Conservation (phyloP, 2,888 invertebrate species). For the Cheiracanthium punctorium region DNA sequence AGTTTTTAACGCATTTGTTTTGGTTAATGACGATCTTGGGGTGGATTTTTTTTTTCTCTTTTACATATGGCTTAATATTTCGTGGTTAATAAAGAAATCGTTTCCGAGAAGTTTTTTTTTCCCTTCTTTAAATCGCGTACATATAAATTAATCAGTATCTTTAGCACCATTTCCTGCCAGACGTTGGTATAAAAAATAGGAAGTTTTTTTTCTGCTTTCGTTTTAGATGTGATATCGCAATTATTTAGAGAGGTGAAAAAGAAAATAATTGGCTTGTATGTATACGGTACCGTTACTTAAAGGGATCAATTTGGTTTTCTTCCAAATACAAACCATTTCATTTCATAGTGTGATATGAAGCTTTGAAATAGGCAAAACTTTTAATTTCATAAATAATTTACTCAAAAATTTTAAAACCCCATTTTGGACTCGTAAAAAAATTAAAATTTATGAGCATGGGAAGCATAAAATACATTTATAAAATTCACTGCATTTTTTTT, state of each 20-base stretch:
- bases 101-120: background rate
- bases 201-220: background rate
- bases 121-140: background rate
- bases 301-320: too few species aligned
- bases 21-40: background rate
- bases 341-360: too few species aligned
- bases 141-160: background rate
- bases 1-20: conserved; percentile 13
- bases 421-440: too few species aligned
- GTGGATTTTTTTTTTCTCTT: background rate
- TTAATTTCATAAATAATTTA: too few species aligned
- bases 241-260: background rate
- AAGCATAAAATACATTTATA: too few species aligned
- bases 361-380: too few species aligned
- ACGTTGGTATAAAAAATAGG: background rate
- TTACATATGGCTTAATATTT: background rate
- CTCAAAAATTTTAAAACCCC: too few species aligned
- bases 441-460: too few species aligned
- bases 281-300: too few species aligned
- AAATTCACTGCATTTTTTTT: too few species aligned
- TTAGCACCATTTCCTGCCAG: background rate
- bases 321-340: too few species aligned
- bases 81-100: background rate
- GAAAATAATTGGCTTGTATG: background rate
- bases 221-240: background rate